Percentiles rank a stretch among this genome's conserved stretches.
Conservation (phyloP, 1,140 invertebrate genomes). For the Orchestia grillus region DNA sequence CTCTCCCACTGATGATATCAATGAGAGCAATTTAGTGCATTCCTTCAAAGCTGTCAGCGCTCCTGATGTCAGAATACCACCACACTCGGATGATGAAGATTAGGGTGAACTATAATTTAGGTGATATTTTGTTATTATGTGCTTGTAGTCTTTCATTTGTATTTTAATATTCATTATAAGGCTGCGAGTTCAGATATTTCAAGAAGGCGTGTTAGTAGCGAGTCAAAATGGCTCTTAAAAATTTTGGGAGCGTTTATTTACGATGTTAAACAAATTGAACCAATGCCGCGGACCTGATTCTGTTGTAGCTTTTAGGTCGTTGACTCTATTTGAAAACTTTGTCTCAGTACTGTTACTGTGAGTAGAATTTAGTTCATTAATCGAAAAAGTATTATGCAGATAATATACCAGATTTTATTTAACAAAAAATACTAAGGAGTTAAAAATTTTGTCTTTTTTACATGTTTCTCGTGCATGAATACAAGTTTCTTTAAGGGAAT, state of each 20-base stretch:
- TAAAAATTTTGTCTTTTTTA: not conserved
- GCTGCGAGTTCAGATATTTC: not conserved
- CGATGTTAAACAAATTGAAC: not conserved
- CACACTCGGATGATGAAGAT: not conserved
- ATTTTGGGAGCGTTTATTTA: not conserved
- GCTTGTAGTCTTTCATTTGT: not conserved
- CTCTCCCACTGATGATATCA: not conserved
- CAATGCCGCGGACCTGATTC: not conserved
- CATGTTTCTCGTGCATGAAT: not conserved
- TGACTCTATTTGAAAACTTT: not conserved
- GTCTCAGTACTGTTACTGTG: not conserved
- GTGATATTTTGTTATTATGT: not conserved
- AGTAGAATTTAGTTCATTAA: not conserved
- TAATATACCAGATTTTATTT: not conserved
- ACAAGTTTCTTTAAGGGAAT: not conserved
- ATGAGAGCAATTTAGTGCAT: not conserved
- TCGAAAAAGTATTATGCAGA: not conserved
- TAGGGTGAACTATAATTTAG: not conserved
- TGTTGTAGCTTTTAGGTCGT: not conserved
- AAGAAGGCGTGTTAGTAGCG: not conserved
- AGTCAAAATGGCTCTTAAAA: not conserved
- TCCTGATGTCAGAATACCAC: constrained; percentile 22
- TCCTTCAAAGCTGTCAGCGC: constrained; percentile 36
- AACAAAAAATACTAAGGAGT: not conserved
- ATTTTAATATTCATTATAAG: not conserved